Base-by-base conservation (phyloP, 1,140 invertebrate genomes). In the Kradibia gibbosae region DNA sequence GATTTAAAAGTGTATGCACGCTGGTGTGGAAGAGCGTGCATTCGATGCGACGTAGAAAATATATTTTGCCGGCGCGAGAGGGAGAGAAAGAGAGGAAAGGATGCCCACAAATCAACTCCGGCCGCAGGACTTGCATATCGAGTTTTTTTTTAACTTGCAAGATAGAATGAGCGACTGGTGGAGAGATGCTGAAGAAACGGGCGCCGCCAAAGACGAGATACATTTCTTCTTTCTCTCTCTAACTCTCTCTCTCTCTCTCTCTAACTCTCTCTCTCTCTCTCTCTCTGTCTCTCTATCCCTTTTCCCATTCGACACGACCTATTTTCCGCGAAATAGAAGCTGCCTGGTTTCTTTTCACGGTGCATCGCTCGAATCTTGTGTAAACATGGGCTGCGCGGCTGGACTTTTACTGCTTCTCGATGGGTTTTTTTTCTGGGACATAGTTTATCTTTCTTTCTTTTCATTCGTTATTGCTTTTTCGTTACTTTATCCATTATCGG, bases 81-180 rank as follows among this genome's bases (percentile, higher is more conserved):
- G 15, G 25, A 36, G 53, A 22, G 7, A 5, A 13, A 13, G 55
- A 57, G n/a, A 57, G 55, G 31, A 4, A 75, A 48, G 57, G 57
- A 62, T 65, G 20, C 75, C 75, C 45, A 67, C 75, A 78, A 78
- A 78, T 67, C 75, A 67, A 42, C 60, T 28, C n/a, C 8, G 13
- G 55, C 10, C 75, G 15, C 31, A 17, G 60, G 17, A 53, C 71
- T 73, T 50, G 42, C 28, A 48, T 53, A 67, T 78, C 60, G 75
- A n/a, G 75, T 45, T 65, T 67, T 67, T 78, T 78, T 42, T 67
- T 48, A 48, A 10, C 1, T 20, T 45, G 20, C 4, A 39, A 67
- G 34, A 39, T 36, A n/a, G n/a, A 67, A n/a, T 67, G 3, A 28
- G 22, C 7, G 0, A 60, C 28, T 11, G 22, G 1, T 10, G 25